Evolutionary conservation across 2,888 invertebrate species (phyloP).

Genomic region (Parnassius orleans): DNA sequence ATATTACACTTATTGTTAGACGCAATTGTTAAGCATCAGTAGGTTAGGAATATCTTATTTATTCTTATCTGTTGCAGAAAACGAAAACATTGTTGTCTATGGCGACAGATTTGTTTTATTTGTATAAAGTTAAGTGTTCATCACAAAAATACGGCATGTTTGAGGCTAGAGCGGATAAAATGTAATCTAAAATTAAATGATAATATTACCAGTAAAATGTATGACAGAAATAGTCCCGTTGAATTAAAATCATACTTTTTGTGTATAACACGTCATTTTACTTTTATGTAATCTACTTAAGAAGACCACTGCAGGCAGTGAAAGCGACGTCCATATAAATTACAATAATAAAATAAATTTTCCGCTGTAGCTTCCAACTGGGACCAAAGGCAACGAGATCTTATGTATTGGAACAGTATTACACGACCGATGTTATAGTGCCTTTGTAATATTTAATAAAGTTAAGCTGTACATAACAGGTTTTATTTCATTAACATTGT

Average conservation of each 20-base stretch:
- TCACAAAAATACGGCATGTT: slow-evolving; percentile 22
- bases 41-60: slow-evolving; percentile 34
- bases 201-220: background rate
- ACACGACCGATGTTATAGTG: slow-evolving; percentile 58
- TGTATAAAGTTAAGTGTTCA: slow-evolving; percentile 21
- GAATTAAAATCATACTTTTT: background rate
- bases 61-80: slow-evolving; percentile 29
- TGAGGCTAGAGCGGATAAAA: slow-evolving; percentile 11
- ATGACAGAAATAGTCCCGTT: background rate
- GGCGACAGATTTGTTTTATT: slow-evolving; percentile 23
- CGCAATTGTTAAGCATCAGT: slow-evolving; percentile 30
- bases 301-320: slow-evolving; percentile 19
- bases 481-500: slow-evolving; percentile 29
- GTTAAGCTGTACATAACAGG: slow-evolving; percentile 38
- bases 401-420: slow-evolving; percentile 53
- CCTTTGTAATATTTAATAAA: slow-evolving; percentile 72
- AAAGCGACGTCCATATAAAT: too few species aligned
- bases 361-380: slow-evolving; percentile 12
- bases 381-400: slow-evolving; percentile 22
- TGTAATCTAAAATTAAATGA: background rate
- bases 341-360: background rate
- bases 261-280: background rate
- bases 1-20: slow-evolving; percentile 20
- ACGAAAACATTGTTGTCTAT: slow-evolving; percentile 5
- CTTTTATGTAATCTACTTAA: slow-evolving; percentile 3